A percentile compares a stretch with the other conserved stretches of the same genome.
These are phyloP conservation scores for Spondyliosoma cantharus DNA, from an alignment of 2,797 vertebrate genomes.

Conservation along the genomic window DNA sequence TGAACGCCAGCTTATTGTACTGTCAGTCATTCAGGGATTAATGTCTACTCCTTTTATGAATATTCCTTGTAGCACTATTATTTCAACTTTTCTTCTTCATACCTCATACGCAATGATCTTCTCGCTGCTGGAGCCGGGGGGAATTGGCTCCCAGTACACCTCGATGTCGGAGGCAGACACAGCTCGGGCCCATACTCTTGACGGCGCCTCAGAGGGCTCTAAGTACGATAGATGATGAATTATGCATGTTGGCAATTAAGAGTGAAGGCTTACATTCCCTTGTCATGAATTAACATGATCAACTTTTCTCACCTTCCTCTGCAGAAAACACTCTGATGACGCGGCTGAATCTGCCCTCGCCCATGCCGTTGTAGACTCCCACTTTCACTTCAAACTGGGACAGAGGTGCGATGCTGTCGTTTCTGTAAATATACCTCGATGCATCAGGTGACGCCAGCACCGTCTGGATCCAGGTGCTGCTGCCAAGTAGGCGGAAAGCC, in stretches of 20 bases:
- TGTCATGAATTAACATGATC: constrained; percentile 8
- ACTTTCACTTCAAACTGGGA: constrained; percentile 92
- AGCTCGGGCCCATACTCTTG: constrained; percentile 77
- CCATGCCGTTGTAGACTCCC: constrained; percentile 88
- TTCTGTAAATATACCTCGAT: constrained; percentile 87
- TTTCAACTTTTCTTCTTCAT: constrained; percentile 46
- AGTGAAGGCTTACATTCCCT: neutral
- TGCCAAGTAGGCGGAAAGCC: constrained; percentile 86
- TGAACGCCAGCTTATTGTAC: constrained; percentile 53
- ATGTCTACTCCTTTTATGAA: constrained; percentile 51
- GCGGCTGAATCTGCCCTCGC: constrained; percentile 87
- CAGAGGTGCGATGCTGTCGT: constrained; percentile 86
- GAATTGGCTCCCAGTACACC: constrained; percentile 87
- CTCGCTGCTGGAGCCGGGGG: constrained; percentile 80
- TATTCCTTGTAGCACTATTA: constrained; percentile 28
- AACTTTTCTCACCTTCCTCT: constrained; percentile 85
- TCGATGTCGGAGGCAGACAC: constrained; percentile 87
- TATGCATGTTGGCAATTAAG: constrained; percentile 23
- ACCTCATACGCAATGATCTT: constrained; percentile 91
- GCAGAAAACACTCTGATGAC: constrained; percentile 85
- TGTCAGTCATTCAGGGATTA: constrained; percentile 61
- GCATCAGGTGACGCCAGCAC: constrained; percentile 86
- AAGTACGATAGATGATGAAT: constrained; percentile 38
- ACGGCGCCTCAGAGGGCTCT: constrained; percentile 86
- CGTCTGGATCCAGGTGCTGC: constrained; percentile 86